Conservation (phyloP, 2,888 invertebrate species). For the Chrysolina oricalcia region DNA sequence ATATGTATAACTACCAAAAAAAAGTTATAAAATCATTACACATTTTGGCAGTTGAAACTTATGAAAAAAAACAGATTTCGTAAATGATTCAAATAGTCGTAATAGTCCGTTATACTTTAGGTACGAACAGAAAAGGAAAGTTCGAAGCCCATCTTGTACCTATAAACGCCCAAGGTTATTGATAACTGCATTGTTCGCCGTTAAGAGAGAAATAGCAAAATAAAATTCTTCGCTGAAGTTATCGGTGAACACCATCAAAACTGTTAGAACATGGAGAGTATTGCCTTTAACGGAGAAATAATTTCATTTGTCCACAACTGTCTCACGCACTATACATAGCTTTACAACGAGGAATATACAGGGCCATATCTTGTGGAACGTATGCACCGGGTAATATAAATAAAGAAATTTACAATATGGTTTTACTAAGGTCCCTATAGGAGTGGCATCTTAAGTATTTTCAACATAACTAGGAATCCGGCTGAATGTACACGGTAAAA, state of each 20-base stretch:
- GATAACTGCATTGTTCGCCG: constrained; percentile 2
- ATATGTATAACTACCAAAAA: no score
- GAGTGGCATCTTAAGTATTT: no score
- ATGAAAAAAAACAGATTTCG: no score
- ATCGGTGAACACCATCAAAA: neutral
- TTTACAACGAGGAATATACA: neutral
- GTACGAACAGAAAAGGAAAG: neutral
- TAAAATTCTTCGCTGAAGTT: neutral
- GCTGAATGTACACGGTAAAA: no score
- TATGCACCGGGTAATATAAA: no score
- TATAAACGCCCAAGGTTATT: neutral
- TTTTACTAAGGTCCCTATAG: no score
- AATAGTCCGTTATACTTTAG: neutral
- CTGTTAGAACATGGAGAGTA: neutral
- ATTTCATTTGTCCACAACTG: constrained; percentile 4
- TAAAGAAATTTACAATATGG: no score
- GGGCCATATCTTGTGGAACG: neutral
- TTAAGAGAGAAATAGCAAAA: neutral
- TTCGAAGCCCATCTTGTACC: neutral
- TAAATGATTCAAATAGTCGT: no score
- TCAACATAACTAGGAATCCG: no score
- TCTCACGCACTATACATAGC: constrained; percentile 10
- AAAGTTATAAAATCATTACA: no score
- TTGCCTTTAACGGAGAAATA: neutral
- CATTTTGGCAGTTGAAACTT: no score